Evolutionary conservation across 2,113 vertebrate species (phyloP).

Genomic region (Microcebus ravelobensis): DNA sequence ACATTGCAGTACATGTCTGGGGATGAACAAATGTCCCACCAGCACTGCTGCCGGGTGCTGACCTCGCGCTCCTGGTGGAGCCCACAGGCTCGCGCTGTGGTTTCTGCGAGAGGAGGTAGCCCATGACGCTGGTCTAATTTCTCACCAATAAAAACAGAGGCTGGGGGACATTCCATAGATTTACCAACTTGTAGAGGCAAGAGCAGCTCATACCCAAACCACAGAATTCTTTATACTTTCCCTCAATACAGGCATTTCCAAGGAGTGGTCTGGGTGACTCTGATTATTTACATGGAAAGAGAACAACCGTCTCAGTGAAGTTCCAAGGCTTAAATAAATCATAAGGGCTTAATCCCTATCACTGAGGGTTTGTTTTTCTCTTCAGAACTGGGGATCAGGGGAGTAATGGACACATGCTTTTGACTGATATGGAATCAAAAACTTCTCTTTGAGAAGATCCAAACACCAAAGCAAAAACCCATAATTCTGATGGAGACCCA

Average conservation of each 20-base stretch:
- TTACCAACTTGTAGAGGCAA: background rate
- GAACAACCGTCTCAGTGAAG: background rate
- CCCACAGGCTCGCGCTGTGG: background rate
- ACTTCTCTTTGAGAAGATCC: background rate
- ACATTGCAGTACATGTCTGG: background rate
- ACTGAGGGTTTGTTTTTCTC: background rate
- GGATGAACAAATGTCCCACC: background rate
- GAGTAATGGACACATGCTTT: background rate
- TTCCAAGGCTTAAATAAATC: background rate
- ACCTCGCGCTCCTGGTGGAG: rapidly evolving
- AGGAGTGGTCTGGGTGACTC: background rate
- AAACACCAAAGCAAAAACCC: background rate
- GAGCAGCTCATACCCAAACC: background rate
- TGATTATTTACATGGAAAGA: background rate
- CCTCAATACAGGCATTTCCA: background rate
- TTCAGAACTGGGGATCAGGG: background rate
- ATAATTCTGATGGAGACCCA: background rate
- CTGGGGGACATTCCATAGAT: background rate
- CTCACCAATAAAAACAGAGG: background rate
- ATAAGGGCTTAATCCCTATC: background rate
- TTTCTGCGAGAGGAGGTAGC: background rate
- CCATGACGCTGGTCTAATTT: background rate
- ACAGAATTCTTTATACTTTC: background rate
- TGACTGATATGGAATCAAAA: background rate
- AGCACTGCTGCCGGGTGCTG: background rate